Percentiles rank a stretch among this genome's conserved stretches.
Evolutionary conservation across 2,113 vertebrate species (phyloP).

Genomic region (Otis tarda): DNA sequence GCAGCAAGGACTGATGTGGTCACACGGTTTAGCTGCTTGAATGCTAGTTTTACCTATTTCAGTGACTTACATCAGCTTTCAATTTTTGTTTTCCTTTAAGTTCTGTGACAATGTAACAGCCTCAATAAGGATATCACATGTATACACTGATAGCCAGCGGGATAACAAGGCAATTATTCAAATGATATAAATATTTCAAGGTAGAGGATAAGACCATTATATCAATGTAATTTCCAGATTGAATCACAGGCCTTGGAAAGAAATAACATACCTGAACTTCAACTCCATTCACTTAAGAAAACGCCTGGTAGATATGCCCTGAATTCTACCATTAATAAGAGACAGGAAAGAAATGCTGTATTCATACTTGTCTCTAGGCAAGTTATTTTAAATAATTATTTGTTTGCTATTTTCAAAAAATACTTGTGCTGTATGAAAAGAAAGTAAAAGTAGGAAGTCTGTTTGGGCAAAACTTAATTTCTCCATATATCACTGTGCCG

Average conservation of each 20-base stretch:
- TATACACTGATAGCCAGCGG: background rate
- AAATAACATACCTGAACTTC: background rate
- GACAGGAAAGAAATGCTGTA: background rate
- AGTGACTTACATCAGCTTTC: background rate
- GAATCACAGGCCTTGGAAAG: background rate
- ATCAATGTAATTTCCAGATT: background rate
- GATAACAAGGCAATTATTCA: background rate
- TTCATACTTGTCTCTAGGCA: background rate
- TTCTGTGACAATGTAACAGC: background rate
- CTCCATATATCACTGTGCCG: fast-evolving
- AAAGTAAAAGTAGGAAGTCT: background rate
- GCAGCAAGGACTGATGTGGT: background rate
- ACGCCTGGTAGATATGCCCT: background rate
- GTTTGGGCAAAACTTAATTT: background rate
- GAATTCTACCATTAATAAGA: background rate
- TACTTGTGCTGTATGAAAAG: background rate
- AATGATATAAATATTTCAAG: background rate
- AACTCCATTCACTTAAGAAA: background rate
- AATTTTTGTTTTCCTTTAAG: background rate
- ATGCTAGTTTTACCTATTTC: background rate
- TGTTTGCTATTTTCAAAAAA: background rate
- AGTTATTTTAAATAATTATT: background rate
- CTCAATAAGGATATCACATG: background rate
- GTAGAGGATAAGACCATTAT: background rate
- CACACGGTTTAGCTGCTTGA: background rate